Evolutionary conservation across 53 echinoderm and acorn worm genomes (phyloP).

Genomic region (Paracentrotus lividus): DNA sequence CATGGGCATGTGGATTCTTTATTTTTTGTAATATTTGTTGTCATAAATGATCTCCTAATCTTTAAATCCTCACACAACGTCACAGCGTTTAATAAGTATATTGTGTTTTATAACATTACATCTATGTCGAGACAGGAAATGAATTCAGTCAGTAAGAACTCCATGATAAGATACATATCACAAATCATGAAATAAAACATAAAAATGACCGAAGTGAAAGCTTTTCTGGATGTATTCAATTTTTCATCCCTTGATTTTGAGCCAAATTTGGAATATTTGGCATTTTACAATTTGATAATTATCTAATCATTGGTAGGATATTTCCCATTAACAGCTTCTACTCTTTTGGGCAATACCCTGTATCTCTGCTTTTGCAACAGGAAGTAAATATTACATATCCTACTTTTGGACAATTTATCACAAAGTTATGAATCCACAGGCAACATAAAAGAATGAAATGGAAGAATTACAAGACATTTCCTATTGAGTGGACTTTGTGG

Average conservation of each 20-base stretch:
- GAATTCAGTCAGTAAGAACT: background rate
- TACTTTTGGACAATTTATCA: background rate
- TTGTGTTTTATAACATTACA: background rate
- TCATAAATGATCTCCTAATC: background rate
- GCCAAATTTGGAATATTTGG: constrained; percentile 16
- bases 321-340: constrained; percentile 7
- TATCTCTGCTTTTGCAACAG: constrained; percentile 1
- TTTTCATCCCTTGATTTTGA: constrained; percentile 23
- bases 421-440: background rate
- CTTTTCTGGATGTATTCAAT: constrained; percentile 25
- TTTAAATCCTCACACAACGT: background rate
- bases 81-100: background rate
- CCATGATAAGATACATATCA: background rate
- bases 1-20: background rate
- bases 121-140: background rate
- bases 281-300: constrained; percentile 25
- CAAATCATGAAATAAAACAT: background rate
- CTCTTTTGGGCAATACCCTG: background rate
- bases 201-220: background rate
- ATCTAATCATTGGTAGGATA: constrained; percentile 34
- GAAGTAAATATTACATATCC: background rate
- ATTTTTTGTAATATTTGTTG: background rate
- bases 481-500: background rate
- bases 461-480: background rate
- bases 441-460: background rate